Percentiles rank a stretch among this genome's conserved stretches.
These are phyloP conservation scores for Holcopasites calliopsidis DNA, from an alignment of 1,140 invertebrate species.

Conservation along the genomic window DNA sequence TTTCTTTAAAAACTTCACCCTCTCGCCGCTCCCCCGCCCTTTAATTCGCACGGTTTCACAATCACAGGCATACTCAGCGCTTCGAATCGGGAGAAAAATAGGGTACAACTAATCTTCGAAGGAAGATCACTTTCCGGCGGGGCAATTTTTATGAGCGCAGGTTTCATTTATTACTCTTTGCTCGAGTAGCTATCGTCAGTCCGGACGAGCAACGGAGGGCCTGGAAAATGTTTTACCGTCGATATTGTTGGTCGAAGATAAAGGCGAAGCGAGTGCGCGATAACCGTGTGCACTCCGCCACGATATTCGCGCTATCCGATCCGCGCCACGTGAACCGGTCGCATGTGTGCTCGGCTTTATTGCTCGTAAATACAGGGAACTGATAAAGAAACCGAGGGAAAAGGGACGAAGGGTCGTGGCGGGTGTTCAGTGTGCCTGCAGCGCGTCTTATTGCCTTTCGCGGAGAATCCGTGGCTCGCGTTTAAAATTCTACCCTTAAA, in stretches of 20 bases:
- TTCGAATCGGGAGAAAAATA: not conserved
- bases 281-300: conserved; percentile 11
- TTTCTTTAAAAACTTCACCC: not conserved
- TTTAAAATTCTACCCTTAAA: conserved; percentile 16
- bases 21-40: no score
- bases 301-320: conserved; percentile 37
- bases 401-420: not conserved
- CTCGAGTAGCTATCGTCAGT: conserved; percentile 31
- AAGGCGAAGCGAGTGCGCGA: conserved; percentile 11
- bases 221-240: conserved; percentile 32
- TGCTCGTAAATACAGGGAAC: conserved; percentile 45
- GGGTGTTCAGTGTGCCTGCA: not conserved
- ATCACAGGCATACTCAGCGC: no score
- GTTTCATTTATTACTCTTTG: conserved; percentile 42
- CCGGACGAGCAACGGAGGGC: not conserved
- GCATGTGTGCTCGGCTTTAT: conserved; percentile 34
- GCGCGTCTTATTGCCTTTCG: conserved; percentile 36
- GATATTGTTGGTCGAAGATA: conserved; percentile 37
- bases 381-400: conserved; percentile 6
- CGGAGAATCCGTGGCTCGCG: not conserved
- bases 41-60: no score
- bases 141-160: conserved; percentile 33
- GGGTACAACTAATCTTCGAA: not conserved
- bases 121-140: not conserved
- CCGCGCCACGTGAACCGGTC: not conserved